Conservation (phyloP, 2,797 vertebrate genomes). For the Presbytis comata region DNA sequence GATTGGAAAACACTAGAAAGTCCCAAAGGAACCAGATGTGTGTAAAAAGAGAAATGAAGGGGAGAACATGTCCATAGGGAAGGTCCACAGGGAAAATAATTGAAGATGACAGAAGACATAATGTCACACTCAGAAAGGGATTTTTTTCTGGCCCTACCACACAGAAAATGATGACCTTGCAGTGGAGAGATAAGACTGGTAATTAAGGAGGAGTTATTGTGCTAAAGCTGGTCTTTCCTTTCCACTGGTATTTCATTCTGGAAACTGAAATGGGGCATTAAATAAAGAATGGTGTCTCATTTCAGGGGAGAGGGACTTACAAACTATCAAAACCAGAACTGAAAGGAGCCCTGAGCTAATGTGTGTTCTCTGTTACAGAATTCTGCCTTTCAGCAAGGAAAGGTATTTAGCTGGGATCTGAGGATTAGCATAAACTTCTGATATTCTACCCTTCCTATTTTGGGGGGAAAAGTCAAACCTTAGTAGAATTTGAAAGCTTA, state of each 20-base stretch:
- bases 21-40: not conserved
- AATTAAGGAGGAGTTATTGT: not conserved
- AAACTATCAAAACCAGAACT: not conserved
- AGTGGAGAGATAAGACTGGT: not conserved
- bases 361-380: not conserved
- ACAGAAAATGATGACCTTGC: conserved; percentile 3
- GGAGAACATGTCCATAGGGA: not conserved
- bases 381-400: conserved; percentile 32
- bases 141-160: not conserved
- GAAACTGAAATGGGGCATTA: not conserved
- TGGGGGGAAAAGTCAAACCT: not conserved
- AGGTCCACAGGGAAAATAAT: not conserved
- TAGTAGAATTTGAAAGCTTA: conserved; percentile 31
- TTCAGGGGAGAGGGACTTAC: not conserved
- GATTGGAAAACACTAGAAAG: conserved; percentile 15
- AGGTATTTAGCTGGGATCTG: not conserved
- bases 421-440: conserved; percentile 44
- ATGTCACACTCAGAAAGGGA: not conserved
- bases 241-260: not conserved
- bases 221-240: not conserved
- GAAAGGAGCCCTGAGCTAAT: not conserved
- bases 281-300: conserved; percentile 10
- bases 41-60: not conserved
- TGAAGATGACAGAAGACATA: not conserved
- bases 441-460: not conserved